Conservation (phyloP, 2,888 invertebrate species). For the Melipona beecheii region DNA sequence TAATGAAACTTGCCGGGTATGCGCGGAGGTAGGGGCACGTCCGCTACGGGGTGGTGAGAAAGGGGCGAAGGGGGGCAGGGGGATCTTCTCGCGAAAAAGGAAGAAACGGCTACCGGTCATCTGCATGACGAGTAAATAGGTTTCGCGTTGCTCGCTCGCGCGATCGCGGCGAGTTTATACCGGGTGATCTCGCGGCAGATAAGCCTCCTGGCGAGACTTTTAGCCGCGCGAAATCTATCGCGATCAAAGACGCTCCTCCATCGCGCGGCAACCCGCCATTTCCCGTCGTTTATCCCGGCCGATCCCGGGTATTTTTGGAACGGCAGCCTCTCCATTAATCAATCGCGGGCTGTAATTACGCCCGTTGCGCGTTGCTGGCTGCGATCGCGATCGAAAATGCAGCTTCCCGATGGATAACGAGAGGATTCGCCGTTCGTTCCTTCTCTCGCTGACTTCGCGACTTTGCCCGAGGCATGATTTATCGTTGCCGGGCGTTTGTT, state of each 20-base stretch:
- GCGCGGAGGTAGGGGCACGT: constrained; percentile 24
- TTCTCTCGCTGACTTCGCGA: not conserved
- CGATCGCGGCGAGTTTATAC: constrained; percentile 76
- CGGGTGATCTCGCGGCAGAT: constrained; percentile 68
- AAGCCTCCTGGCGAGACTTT: constrained; percentile 56
- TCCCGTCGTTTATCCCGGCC: not conserved
- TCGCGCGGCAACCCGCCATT: not conserved
- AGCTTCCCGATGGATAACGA: not conserved
- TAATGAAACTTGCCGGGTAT: constrained; percentile 67
- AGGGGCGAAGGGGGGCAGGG: not conserved
- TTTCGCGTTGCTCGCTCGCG: constrained; percentile 76
- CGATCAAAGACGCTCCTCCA: constrained; percentile 43
- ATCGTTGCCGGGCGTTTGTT: not conserved
- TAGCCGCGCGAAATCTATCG: constrained; percentile 6
- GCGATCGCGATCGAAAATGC: not conserved
- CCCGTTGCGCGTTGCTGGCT: not conserved
- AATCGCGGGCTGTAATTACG: not conserved
- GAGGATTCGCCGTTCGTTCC: not conserved
- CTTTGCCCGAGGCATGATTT: not conserved
- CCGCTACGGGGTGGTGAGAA: not conserved
- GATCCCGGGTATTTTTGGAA: not conserved
- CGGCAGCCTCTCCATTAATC: not conserved
- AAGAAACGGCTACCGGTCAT: constrained; percentile 77
- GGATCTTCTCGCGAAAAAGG: constrained; percentile 40
- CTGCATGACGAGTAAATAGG: constrained; percentile 79